phyloP scores from a whole-genome alignment of 2,113 vertebrate genomes.

The Megatriorchis doriae region DNA sequence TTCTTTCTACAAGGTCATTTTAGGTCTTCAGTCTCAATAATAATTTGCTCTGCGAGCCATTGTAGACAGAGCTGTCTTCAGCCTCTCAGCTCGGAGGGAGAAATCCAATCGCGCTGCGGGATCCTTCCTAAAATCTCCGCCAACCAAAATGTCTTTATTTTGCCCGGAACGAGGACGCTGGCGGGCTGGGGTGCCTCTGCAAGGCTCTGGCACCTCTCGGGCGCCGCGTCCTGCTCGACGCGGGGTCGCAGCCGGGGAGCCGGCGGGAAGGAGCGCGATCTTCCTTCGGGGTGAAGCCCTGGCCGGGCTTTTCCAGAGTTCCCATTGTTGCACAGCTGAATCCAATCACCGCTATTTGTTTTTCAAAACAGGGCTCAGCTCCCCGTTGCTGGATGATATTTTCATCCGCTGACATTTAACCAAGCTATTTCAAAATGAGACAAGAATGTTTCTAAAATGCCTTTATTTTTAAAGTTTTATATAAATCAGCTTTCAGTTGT shows the following conservation, averaged over 20 bases:
- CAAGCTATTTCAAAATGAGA: slow-evolving; percentile 32
- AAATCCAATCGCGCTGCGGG: fast-evolving
- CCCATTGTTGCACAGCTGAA: slow-evolving; percentile 42
- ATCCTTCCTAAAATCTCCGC: background rate
- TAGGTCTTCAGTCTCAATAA: background rate
- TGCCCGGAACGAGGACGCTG: background rate
- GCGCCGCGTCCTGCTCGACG: background rate
- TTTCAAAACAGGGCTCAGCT: slow-evolving; percentile 22
- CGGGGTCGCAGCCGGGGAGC: background rate
- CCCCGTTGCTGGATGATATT: slow-evolving; percentile 30
- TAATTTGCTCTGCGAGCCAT: background rate
- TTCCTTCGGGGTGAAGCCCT: background rate
- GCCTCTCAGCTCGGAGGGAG: background rate
- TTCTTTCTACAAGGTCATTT: slow-evolving; percentile 26
- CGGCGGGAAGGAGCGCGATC: fast-evolving
- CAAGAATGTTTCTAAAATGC: slow-evolving; percentile 52
- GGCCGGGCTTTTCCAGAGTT: background rate
- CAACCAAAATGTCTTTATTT: background rate
- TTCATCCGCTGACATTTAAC: slow-evolving; percentile 45
- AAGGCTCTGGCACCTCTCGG: background rate
- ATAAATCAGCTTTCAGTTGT: slow-evolving; percentile 54
- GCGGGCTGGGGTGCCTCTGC: background rate
- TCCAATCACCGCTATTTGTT: slow-evolving; percentile 51
- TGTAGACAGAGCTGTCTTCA: slow-evolving; percentile 43
- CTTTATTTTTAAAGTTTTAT: slow-evolving; percentile 57